A percentile compares a stretch with the other conserved stretches of the same genome.
Conservation (phyloP, 2,113 vertebrate genomes). For the Aegithalos caudatus region DNA sequence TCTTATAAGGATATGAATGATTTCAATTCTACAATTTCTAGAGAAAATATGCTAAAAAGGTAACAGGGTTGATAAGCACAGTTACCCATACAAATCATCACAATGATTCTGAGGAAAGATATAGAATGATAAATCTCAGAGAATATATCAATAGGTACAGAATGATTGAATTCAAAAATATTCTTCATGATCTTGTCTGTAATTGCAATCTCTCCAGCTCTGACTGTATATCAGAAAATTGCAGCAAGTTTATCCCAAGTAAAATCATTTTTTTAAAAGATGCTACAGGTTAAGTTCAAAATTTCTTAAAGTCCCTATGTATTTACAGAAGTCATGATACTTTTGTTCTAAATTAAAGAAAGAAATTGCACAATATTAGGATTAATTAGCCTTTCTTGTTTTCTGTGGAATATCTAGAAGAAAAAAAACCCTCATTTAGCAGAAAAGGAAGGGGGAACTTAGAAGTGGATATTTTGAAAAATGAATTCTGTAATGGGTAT, state of each 20-base stretch:
- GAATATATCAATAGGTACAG: neutral
- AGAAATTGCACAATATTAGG: neutral
- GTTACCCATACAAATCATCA: neutral
- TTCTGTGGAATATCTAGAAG: neutral
- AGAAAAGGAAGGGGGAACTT: neutral
- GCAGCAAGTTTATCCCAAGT: neutral
- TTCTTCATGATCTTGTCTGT: neutral
- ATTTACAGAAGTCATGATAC: neutral
- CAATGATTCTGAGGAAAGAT: neutral
- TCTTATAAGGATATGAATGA: neutral
- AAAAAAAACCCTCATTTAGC: neutral
- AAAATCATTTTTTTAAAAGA: neutral
- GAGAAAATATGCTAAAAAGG: neutral
- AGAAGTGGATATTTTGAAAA: neutral
- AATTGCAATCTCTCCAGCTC: neutral
- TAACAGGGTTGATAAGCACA: neutral
- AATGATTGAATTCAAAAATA: neutral
- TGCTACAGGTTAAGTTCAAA: neutral
- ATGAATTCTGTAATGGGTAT: neutral
- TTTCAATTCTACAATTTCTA: neutral
- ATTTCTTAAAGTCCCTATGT: neutral
- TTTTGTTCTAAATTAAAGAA: neutral
- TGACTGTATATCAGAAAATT: neutral
- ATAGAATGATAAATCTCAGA: neutral
- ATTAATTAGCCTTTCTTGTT: neutral